These are phyloP conservation scores for Parapristionchus giblindavisi DNA, from an alignment of 2,888 invertebrate species.

Conservation along the genomic window DNA sequence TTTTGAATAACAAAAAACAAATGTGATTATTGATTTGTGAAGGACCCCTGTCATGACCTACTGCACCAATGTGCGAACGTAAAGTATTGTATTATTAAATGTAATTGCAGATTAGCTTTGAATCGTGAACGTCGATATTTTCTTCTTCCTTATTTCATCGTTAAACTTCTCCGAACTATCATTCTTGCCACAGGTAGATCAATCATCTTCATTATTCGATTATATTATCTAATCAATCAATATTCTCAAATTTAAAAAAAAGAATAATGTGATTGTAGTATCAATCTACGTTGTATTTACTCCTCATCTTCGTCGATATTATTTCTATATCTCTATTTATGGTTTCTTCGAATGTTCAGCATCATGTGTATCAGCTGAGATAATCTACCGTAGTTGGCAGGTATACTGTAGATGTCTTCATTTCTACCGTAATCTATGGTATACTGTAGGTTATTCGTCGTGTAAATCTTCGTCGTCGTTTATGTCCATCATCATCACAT, in stretches of 20 bases:
- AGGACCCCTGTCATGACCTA: too few species aligned
- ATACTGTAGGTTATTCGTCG: constrained; percentile 28
- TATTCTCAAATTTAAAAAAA: background rate
- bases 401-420: background rate
- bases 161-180: constrained; percentile 27
- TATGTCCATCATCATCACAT: constrained; percentile 9
- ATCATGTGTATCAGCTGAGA: constrained; percentile 20
- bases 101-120: constrained; percentile 21
- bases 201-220: background rate
- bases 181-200: constrained; percentile 17
- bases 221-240: background rate
- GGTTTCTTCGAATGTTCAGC: constrained; percentile 37
- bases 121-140: constrained; percentile 17
- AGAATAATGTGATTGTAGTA: background rate
- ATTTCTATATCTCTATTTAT: constrained; percentile 38
- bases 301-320: constrained; percentile 34
- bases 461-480: constrained; percentile 15
- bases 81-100: background rate
- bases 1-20: too few species aligned
- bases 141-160: constrained; percentile 37
- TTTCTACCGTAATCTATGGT: background rate
- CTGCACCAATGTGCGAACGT: too few species aligned
- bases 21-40: too few species aligned
- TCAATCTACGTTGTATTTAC: constrained; percentile 20
- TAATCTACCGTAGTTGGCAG: constrained; percentile 36